Base-by-base conservation (phyloP, 2,113 vertebrate species). In the Hystrix brachyura region DNA sequence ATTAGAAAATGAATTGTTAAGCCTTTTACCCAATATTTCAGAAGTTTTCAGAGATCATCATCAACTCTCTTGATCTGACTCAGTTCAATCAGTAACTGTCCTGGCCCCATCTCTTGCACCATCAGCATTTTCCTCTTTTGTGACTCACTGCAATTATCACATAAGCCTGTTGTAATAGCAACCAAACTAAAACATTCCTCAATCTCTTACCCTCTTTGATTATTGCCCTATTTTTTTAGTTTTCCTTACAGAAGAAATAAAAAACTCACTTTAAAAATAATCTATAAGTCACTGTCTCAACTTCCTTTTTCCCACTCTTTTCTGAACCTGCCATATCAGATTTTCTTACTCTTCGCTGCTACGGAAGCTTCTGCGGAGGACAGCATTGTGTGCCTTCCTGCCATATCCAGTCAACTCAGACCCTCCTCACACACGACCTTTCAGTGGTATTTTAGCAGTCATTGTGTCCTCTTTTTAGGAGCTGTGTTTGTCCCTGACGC, bases 71-170 rank as follows among this genome's bases (percentile, higher is more conserved):
- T 48, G 29, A 76, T 48, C 89, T 89, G 43, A 59, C 60, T 83
- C 46, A 86, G 1, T 64, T 59, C 92, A 90, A 32, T 96, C 19
- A 59, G 60, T 34, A 64, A 34, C 71, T 93, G 18, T 71, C 9
- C 10, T 91, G 38, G 38, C 38, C 38, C 38, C 17, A 10, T 65
- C 51, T 93, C 53, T 71, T 92, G 34, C 3, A 65, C 27, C 43
- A 65, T 88, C 62, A 94, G 38, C 86, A 71, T 57, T 78, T 96
- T 82, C 62, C 48, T 86, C 29, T 80, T 93, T 84, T 80, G 51
- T 80, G 69, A 93, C 67, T 80, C 55, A 69, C 62, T 32, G 46
- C n/a, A 48, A 71, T 21, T 10, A 65, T 65, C 18, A 10, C 29
- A 57, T n/a, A 80, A 80, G 13, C n/a, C 34, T 87, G 6, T 8